Conservation (phyloP, 2,113 vertebrate genomes). For the Eubucco bourcierii region DNA sequence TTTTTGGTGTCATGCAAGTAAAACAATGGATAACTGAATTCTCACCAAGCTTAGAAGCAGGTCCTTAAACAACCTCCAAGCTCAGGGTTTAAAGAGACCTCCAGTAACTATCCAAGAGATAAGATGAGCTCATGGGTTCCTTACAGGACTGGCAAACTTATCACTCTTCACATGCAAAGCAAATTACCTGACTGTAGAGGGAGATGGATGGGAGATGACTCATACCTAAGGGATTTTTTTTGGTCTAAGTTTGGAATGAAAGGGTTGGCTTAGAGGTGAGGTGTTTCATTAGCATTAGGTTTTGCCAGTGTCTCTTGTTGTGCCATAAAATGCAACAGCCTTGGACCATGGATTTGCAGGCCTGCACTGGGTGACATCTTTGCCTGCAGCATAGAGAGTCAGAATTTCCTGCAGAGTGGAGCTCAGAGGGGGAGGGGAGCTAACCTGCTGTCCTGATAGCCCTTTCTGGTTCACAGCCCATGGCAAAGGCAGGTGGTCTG, state of each 20-base stretch:
- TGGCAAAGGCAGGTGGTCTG: background rate
- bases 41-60: background rate
- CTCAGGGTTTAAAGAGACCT: slow-evolving; percentile 20
- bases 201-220: slow-evolving; percentile 4
- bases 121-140: slow-evolving; percentile 31
- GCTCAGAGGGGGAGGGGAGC: background rate
- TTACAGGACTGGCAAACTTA: slow-evolving; percentile 12
- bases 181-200: background rate
- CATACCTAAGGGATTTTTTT: background rate
- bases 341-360: background rate
- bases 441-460: background rate
- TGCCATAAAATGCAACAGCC: background rate
- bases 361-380: background rate
- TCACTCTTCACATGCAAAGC: slow-evolving; percentile 35
- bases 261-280: background rate
- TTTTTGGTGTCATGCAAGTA: background rate
- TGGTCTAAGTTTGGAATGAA: background rate
- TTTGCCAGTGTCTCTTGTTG: background rate
- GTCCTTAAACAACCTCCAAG: slow-evolving; percentile 4
- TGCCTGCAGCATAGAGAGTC: background rate
- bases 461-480: background rate
- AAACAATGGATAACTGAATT: background rate
- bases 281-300: background rate
- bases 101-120: slow-evolving; percentile 37
- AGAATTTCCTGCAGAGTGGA: background rate